Percentiles rank a stretch among this genome's conserved stretches.
phyloP scores from a whole-genome alignment of 2,888 invertebrate genomes.

The Pogonocherus hispidulus region DNA sequence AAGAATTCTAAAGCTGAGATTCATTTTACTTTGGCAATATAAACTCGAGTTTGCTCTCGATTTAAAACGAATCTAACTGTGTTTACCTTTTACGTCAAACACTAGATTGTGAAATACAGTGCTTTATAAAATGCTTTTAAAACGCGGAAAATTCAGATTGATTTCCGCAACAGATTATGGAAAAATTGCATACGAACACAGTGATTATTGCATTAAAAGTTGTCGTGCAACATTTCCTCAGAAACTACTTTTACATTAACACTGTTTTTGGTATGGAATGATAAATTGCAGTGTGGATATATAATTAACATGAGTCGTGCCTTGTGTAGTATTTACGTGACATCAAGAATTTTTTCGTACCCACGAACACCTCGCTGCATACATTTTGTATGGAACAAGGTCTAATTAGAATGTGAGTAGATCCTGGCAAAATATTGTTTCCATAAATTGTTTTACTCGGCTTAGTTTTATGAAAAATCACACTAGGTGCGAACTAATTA shows the following conservation, averaged over 20 bases:
- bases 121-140: neutral
- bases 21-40: too few species aligned
- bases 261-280: slow-evolving; percentile 4
- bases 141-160: neutral
- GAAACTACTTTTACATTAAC: slow-evolving; percentile 23
- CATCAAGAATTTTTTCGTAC: slow-evolving; percentile 5
- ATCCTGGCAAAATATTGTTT: slow-evolving; percentile 5
- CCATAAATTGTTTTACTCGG: neutral
- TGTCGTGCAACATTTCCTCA: slow-evolving; percentile 31
- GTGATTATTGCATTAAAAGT: slow-evolving; percentile 38
- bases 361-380: neutral
- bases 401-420: neutral
- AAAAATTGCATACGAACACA: slow-evolving; percentile 25
- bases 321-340: slow-evolving; percentile 24
- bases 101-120: too few species aligned
- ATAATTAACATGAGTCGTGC: slow-evolving; percentile 30
- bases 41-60: too few species aligned
- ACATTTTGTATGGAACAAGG: neutral
- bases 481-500: slow-evolving; percentile 15
- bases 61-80: too few species aligned
- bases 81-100: too few species aligned
- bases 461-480: slow-evolving; percentile 16
- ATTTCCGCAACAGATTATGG: neutral
- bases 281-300: slow-evolving; percentile 30
- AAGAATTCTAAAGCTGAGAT: neutral